Evolutionary conservation across 2,888 invertebrate species (phyloP).

Genomic region (Drosophila paramelanica): DNA sequence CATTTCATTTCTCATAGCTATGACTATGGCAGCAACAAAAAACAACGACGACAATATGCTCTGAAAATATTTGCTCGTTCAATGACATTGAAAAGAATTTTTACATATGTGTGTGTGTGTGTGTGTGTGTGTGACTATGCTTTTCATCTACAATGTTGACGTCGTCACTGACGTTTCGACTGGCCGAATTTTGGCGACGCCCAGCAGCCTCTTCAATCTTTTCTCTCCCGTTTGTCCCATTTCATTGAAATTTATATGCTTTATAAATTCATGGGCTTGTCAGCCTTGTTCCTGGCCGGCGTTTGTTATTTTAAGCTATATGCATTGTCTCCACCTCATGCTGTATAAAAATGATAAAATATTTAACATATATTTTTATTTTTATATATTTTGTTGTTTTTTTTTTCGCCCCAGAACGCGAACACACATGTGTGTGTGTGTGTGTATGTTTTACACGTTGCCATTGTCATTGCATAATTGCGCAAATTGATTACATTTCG

Average conservation of each 20-base stretch:
- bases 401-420: constrained; percentile 4
- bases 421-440: neutral
- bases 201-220: constrained; percentile 27
- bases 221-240: constrained; percentile 25
- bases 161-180: constrained; percentile 64
- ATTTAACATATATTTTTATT: constrained; percentile 8
- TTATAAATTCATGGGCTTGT: constrained; percentile 57
- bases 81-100: constrained; percentile 78
- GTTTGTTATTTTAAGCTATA: constrained; percentile 52
- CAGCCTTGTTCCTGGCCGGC: constrained; percentile 41
- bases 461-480: constrained; percentile 71
- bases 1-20: constrained; percentile 63
- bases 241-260: constrained; percentile 50
- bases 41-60: constrained; percentile 47
- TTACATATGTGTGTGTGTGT: constrained; percentile 14
- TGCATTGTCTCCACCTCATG: constrained; percentile 32
- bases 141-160: constrained; percentile 43
- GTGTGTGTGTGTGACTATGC: constrained; percentile 19
- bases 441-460: constrained; percentile 13
- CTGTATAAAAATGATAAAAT: constrained; percentile 36
- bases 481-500: constrained; percentile 72
- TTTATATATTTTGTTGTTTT: constrained; percentile 17
- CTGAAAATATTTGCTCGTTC: constrained; percentile 72
- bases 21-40: constrained; percentile 19
- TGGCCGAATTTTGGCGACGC: constrained; percentile 54